Conservation (phyloP, 2,113 vertebrate genomes). For the Oryzias curvinotus region DNA sequence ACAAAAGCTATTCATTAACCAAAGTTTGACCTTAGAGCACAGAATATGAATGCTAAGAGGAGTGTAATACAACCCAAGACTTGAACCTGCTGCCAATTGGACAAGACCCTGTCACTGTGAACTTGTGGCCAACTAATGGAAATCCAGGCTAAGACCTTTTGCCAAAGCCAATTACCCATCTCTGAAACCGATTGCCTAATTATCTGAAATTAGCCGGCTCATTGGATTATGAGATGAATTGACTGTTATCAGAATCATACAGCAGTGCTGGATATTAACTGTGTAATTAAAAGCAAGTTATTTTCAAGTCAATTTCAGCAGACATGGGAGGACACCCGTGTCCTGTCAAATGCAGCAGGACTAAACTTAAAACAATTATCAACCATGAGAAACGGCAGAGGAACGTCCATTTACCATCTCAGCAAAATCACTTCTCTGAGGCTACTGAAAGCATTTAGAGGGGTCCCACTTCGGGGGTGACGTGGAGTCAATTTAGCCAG, state of each 20-base stretch:
- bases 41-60: conserved; percentile 11
- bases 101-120: conserved; percentile 25
- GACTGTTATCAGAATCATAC: conserved; percentile 54
- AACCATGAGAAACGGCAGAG: neutral
- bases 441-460: too few relatives aligned
- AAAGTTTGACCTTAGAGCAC: conserved; percentile 18
- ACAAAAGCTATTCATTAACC: neutral
- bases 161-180: conserved; percentile 45
- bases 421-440: too few relatives aligned
- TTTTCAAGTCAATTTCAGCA: conserved; percentile 31
- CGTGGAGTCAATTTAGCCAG: too few relatives aligned
- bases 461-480: too few relatives aligned
- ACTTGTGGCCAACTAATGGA: conserved; percentile 16
- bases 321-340: conserved; percentile 11
- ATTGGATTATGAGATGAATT: conserved; percentile 54
- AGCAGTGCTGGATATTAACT: conserved; percentile 40
- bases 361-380: neutral
- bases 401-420: neutral
- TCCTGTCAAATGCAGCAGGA: neutral
- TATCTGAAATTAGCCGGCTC: conserved; percentile 54
- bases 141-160: conserved; percentile 41
- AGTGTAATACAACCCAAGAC: conserved; percentile 22
- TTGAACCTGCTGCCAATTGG: neutral
- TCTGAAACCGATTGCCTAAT: conserved; percentile 44
- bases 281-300: conserved; percentile 28